These are phyloP conservation scores for Parambassis ranga DNA, from an alignment of 2,797 vertebrate genomes.

Conservation along the genomic window DNA sequence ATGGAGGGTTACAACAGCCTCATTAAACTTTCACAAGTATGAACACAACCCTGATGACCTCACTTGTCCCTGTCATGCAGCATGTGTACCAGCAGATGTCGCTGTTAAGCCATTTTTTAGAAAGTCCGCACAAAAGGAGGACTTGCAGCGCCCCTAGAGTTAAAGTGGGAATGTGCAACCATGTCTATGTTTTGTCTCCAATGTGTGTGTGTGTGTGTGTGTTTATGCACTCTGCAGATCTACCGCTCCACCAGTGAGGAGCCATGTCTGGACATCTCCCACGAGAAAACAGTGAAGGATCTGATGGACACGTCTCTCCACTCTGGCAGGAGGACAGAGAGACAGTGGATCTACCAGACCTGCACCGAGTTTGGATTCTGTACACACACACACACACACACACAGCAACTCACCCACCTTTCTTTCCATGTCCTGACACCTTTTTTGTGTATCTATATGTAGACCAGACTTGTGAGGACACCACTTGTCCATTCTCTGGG, in stretches of 20 bases:
- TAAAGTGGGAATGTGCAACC: background rate
- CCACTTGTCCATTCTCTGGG: conserved; percentile 82
- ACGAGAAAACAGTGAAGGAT: conserved; percentile 63
- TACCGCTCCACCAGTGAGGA: conserved; percentile 55
- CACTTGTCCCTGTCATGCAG: background rate
- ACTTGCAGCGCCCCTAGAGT: too few relatives aligned
- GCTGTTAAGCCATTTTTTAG: background rate
- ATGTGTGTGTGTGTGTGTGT: background rate
- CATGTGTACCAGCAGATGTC: conserved; percentile 60
- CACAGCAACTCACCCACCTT: background rate
- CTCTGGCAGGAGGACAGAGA: conserved; percentile 42
- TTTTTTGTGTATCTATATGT: background rate
- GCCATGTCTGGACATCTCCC: conserved; percentile 77
- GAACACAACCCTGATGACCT: accelerated
- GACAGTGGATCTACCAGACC: conserved; percentile 89
- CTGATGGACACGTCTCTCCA: conserved; percentile 72
- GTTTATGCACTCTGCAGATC: conserved; percentile 56
- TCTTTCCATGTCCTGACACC: background rate
- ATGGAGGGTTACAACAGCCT: conserved; percentile 57
- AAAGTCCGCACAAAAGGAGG: background rate
- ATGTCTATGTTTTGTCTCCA: background rate
- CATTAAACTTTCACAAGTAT: conserved; percentile 64
- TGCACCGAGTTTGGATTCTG: conserved; percentile 91
- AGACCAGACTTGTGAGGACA: conserved; percentile 81
- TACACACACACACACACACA: conserved; percentile 53